phyloP scores from a whole-genome alignment of 2,797 vertebrate species.

The Tadarida brasiliensis region DNA sequence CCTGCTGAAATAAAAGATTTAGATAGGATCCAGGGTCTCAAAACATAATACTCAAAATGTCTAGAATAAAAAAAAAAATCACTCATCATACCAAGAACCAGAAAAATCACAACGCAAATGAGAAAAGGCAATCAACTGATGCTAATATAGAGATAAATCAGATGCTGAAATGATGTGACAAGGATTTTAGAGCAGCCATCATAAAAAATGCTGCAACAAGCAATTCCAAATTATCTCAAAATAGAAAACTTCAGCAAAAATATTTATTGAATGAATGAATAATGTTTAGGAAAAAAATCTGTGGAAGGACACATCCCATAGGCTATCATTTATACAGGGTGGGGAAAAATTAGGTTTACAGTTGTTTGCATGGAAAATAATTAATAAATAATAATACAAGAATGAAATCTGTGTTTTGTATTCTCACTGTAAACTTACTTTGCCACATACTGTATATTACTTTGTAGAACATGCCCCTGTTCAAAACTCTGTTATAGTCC shows the following conservation, averaged over 20 bases:
- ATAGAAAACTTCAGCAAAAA: not conserved
- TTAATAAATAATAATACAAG: not conserved
- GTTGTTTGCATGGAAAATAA: not conserved
- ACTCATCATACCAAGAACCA: not conserved
- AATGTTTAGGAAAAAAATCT: conserved; percentile 8
- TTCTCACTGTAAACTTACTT: not conserved
- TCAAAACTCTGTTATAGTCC: not conserved
- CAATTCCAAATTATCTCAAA: not conserved
- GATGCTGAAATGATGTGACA: not conserved
- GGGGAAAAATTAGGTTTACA: not conserved
- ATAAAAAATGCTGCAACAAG: not conserved
- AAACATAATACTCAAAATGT: not conserved
- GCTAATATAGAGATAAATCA: not conserved
- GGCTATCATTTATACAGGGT: not conserved
- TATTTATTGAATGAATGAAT: not conserved
- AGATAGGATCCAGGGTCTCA: not conserved
- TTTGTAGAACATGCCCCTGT: not conserved
- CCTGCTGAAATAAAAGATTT: not conserved
- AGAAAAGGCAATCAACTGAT: not conserved
- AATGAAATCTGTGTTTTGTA: not conserved
- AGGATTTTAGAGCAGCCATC: not conserved
- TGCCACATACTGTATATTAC: not conserved
- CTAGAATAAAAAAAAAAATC: not conserved
- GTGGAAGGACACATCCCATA: not conserved
- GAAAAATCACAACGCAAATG: not conserved